Conservation (phyloP, 1,140 invertebrate species). For the Drosophila simulans region DNA sequence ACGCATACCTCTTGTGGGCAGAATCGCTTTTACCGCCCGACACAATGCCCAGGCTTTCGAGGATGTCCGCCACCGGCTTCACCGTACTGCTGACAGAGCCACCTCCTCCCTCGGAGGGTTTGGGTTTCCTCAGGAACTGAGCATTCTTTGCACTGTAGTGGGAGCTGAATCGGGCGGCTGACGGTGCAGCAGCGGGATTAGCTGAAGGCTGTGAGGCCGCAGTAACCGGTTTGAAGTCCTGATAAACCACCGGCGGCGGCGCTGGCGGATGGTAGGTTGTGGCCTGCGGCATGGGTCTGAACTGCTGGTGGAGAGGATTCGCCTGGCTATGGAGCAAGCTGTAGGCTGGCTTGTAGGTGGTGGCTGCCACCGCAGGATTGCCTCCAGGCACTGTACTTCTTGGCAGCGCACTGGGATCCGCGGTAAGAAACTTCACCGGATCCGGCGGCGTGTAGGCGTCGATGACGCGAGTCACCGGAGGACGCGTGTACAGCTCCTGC, state of each 20-base stretch:
- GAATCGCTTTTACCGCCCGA: constrained; percentile 36
- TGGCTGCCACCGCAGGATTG: constrained; percentile 70
- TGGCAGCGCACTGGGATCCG: constrained; percentile 61
- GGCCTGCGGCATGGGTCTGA: constrained; percentile 52
- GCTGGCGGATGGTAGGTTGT: constrained; percentile 80
- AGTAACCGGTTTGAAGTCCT: constrained; percentile 66
- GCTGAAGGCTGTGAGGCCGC: background rate
- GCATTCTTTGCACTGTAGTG: constrained; percentile 80
- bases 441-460: constrained; percentile 73
- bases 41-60: constrained; percentile 77
- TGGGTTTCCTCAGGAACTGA: constrained; percentile 69
- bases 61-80: constrained; percentile 76
- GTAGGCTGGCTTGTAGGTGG: constrained; percentile 77
- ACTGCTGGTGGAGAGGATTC: constrained; percentile 26
- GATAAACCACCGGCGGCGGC: constrained; percentile 65
- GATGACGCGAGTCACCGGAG: constrained; percentile 78
- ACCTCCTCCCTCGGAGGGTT: background rate
- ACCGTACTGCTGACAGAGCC: constrained; percentile 46
- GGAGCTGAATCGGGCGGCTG: constrained; percentile 70
- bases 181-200: background rate
- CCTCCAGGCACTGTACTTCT: constrained; percentile 51
- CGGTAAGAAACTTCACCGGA: constrained; percentile 74
- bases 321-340: background rate
- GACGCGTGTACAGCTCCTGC: constrained; percentile 81
- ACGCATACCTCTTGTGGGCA: constrained; percentile 63